These are phyloP conservation scores for Perizoma affinitatum DNA, from an alignment of 2,888 invertebrate genomes.

Conservation along the genomic window DNA sequence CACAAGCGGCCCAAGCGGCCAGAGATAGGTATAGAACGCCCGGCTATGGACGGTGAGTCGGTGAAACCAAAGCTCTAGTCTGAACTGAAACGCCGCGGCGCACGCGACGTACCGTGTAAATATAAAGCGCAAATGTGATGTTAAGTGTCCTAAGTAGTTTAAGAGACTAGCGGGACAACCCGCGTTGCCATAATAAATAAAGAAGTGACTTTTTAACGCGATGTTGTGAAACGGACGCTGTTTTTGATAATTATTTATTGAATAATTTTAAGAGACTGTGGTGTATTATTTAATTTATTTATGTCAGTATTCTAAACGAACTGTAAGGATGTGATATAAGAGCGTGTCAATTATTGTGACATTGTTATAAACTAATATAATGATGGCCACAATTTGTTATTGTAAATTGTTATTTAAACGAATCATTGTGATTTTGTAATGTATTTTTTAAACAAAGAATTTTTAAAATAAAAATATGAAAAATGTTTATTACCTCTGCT, in stretches of 20 bases:
- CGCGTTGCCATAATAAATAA: constrained; percentile 81
- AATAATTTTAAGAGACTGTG: constrained; percentile 77
- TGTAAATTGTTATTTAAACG: constrained; percentile 61
- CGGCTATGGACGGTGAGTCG: constrained; percentile 79
- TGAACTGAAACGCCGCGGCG: constrained; percentile 64
- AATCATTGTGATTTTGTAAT: constrained; percentile 71
- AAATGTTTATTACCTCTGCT: constrained; percentile 50
- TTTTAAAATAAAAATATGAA: constrained; percentile 62
- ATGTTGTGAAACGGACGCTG: constrained; percentile 66
- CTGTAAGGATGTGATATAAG: constrained; percentile 69
- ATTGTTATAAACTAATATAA: constrained; percentile 55
- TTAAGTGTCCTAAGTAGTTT: constrained; percentile 82
- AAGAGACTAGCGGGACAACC: constrained; percentile 75
- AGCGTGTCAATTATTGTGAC: constrained; percentile 59
- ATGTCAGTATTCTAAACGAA: constrained; percentile 78
- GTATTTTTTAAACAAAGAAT: constrained; percentile 67
- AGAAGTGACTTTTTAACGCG: constrained; percentile 60
- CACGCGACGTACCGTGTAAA: constrained; percentile 69
- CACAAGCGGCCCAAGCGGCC: constrained; percentile 80
- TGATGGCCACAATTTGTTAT: constrained; percentile 60
- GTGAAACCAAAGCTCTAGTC: constrained; percentile 83
- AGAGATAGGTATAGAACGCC: constrained; percentile 68
- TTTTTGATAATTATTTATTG: constrained; percentile 76
- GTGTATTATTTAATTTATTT: constrained; percentile 83
- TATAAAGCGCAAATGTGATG: constrained; percentile 84